Evolutionary conservation across 2,797 vertebrate genomes (phyloP), one percentile per base, ranked within the genome.

Genomic region (Mus minutoides): DNA sequence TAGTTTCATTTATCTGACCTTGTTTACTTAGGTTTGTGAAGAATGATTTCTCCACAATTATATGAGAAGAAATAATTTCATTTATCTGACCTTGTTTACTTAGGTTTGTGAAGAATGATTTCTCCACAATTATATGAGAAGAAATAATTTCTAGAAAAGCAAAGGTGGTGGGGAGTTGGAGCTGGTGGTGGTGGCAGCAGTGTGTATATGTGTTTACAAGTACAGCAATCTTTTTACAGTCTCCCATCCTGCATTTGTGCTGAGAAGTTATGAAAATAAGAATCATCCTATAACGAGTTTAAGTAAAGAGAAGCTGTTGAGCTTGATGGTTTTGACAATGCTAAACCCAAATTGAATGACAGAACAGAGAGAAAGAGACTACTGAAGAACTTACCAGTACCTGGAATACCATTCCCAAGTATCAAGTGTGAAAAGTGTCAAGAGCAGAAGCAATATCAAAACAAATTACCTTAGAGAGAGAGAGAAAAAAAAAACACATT

Each of bases 371-470:
- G 97, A 54, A 37, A 26, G 34, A 54, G 37, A 93, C 91, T 84
- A 56, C 95, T 97, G 96, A 98, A 96, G 90, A 97, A 94, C 52
- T 0, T 86, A 93, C 88, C 96, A 93, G 58, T 97, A 54, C 90
- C 90, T 37, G 97, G 98, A 0, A 91, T 97, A 96, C 98, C 99
- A 90, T 99, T 99, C 1, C 98, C 99, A 97, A 98, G 99, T 99
- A 99, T 98, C 98, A 98, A 86, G 99, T 54, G 82, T 91, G 98
- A 58, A 99, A 98, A 73, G 98, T 99, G 62, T 99, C 99, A 93
- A 98, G 99, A 22, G 98, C 40, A 84, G 4, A 62, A 96, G 98
- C 99, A 96, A 99, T 99, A 98, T 99, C 99, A 8, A 99, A 99
- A 98, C 99, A 99, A 98, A 99, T 99, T 96, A 99, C 98, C 2